Evolutionary conservation across 2,797 vertebrate species (phyloP), one percentile per base, ranked within the genome.

Genomic region (Alouatta caraya): DNA sequence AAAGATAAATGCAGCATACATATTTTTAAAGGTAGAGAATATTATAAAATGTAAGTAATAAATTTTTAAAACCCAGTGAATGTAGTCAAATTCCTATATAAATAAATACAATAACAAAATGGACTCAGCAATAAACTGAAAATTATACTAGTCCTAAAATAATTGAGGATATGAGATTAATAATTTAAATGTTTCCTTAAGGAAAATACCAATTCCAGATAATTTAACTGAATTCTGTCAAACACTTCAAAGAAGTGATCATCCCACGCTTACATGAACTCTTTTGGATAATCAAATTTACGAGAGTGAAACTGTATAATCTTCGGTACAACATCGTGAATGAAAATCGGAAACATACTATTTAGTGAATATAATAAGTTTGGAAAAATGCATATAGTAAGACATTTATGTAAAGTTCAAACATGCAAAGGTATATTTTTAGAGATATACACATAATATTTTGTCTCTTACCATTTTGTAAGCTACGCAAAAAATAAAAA

Each of bases 111-210:
- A 30, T 64, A 59, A 82, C 9, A n/a, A 94, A 94, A 72, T n/a
- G 22, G 9, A 86, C 22, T 94, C 70, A 88, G 28, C 6, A 26
- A 81, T 5, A 76, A 81, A 84, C 48, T 70, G 5, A 90, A 94
- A 84, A 70, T 70, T 12, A 17, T 7, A 75, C 14, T 59, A 78
- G 37, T 76, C 75, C 44, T 75, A 8, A 94, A 94, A 72, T 33
- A n/a, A 75, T 13, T 84, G 72, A 84, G 28, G 13, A 17, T 90
- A 22, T 55, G 19, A 13, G 8, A 76, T 30, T 94, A 82, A 72
- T 28, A 81, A 11, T 76, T 88, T 72, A 94, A 88, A 88, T 93
- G 91, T 81, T 78, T 70, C 76, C 22, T 73, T n/a, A 76, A 91
- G 37, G 46, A 97, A 94, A 88, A 78, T 64, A 76, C 13, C 24